phyloP scores from a whole-genome alignment of 2,797 vertebrate genomes.

The Neomorphus geoffroyi region DNA sequence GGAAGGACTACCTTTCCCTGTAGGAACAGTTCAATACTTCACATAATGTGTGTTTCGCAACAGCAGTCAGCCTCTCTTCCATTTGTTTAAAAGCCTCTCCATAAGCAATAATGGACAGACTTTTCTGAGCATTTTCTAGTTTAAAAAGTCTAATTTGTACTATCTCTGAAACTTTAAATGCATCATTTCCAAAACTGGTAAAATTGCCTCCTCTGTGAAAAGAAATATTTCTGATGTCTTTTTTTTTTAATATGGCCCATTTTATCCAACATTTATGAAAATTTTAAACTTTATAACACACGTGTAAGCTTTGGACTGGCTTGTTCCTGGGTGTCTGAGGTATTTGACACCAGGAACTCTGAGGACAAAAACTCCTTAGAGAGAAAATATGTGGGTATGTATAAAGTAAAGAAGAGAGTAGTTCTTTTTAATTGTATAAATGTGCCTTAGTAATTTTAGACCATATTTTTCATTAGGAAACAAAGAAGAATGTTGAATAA shows the following conservation, averaged over 20 bases:
- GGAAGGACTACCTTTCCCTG: not conserved
- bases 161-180: constrained; percentile 9
- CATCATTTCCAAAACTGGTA: not conserved
- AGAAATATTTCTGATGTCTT: not conserved
- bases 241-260: not conserved
- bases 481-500: not conserved
- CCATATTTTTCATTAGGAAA: not conserved
- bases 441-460: not conserved
- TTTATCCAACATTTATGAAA: not conserved
- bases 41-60: not conserved
- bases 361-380: not conserved
- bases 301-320: not conserved
- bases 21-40: not conserved
- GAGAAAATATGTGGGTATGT: not conserved
- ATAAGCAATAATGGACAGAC: not conserved
- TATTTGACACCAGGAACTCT: not conserved
- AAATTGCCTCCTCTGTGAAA: not conserved
- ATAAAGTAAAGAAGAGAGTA: not conserved
- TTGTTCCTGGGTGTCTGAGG: not conserved
- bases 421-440: not conserved
- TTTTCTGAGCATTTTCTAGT: not conserved
- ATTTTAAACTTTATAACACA: not conserved
- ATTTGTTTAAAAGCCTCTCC: constrained; percentile 45
- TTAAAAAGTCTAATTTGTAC: not conserved
- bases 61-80: not conserved